Base-by-base conservation (phyloP, 92 coral and sea anemone species). In the Pocillopora meandrina region DNA sequence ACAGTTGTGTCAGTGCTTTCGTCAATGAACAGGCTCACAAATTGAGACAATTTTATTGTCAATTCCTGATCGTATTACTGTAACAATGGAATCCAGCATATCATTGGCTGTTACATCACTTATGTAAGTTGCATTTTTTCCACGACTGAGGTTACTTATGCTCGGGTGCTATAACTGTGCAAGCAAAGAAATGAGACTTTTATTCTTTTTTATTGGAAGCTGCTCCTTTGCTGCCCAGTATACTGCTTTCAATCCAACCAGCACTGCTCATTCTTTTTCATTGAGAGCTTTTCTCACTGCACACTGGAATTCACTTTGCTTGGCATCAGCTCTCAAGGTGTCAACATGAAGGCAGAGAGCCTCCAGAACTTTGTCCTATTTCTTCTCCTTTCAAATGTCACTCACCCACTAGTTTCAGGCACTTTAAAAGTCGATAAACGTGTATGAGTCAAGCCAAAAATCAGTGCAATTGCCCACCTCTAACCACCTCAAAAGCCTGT, bases 221-320 rank as follows among this genome's bases (percentile, higher is more conserved):
- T 82, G 85, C 58, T 82, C 76, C 85, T 82, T 82, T 34, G 78
- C 86, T 47, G 79, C 79, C 86, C 79, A 82, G 86, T 82, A 72
- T 82, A 60, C 86, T 60, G 86, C 79, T 72, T 58, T 71, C 79
- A 82, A 82, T 72, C 72, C 72, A 82, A 82, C 86, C 60, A 82
- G 79, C 86, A 82, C 72, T 82, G 86, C 78, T 69, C 75, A 81
- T 63, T 83, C 81, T 60, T 83, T 83, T 83, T 83, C 87, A 33
- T 83, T 74, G 74, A 83, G 87, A 83, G 87, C 75, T 83, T 83
- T 83, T 7, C 52, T 42, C 52, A 42, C 4, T 42, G 52, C 52
- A 42, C 52, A 7, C 52, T 42, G 52, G 52, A 42, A 42, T 7
- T 42, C 52, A 3, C 52, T 3, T 61, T 58, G 78, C 87, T 62